Percentiles rank a stretch among this genome's conserved stretches.
These are phyloP conservation scores for Ceratina calcarata DNA, from an alignment of 1,140 invertebrate genomes.

Conservation along the genomic window DNA sequence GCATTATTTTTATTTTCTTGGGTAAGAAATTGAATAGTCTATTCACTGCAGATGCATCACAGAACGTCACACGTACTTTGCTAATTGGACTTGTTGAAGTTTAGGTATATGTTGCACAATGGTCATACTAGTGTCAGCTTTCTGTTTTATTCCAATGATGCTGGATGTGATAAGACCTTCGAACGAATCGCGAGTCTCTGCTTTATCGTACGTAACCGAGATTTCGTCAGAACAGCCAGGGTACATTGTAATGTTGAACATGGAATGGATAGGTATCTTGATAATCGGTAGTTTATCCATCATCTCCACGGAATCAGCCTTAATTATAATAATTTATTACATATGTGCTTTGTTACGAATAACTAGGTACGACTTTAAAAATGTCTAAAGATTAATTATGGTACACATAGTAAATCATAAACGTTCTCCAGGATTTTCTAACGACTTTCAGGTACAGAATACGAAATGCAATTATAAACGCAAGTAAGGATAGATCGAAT, in stretches of 20 bases:
- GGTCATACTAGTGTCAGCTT: neutral
- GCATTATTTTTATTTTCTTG: neutral
- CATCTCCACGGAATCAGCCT: neutral
- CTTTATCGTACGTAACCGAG: neutral
- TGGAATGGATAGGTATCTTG: neutral
- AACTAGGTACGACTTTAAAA: neutral
- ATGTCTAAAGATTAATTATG: neutral
- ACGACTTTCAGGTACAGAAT: neutral
- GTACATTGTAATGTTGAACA: neutral
- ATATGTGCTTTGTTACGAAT: neutral
- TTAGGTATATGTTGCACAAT: accelerated
- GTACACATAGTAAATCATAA: no score
- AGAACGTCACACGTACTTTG: no score
- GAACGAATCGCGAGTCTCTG: neutral
- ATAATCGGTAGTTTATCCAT: neutral
- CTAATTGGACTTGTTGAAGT: neutral
- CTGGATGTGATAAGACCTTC: neutral
- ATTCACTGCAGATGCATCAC: no score
- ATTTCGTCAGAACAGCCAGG: neutral
- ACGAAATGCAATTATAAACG: neutral
- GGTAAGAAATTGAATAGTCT: neutral
- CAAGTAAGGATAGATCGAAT: neutral
- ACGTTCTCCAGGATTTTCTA: neutral
- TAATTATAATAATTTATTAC: neutral
- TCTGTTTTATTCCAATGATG: neutral